Evolutionary conservation across 2,888 invertebrate genomes (phyloP), one percentile per base, ranked within the genome.

Genomic region (Leptarthrus brevirostris): DNA sequence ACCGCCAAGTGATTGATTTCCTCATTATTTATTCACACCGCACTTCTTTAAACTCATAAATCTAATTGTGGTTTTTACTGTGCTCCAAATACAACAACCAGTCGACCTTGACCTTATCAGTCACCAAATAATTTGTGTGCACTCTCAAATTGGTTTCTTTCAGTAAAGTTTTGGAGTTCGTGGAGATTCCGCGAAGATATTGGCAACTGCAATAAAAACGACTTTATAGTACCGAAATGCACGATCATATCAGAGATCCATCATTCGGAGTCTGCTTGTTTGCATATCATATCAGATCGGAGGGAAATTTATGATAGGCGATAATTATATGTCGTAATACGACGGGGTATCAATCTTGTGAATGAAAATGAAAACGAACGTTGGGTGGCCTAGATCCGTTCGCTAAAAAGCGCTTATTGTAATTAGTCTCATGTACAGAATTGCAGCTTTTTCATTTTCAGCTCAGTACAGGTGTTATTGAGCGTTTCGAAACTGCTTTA

Each of bases 251-350:
- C n/a, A 12, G 12, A 40, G n/a, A 40, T 40, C n/a, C 12, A 40
- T 12, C 10, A 12, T n/a, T 40, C 40, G 12, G 40, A 20, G 14
- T n/a, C 44, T 64, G 22, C 40, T 20, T 64, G 8, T 64, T 64
- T 64, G 44, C 44, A 47, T 64, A 61, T 61, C 36, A 12, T 34
- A 20, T 36, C 26, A 8, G 64, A 64, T 64, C 44, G 16, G 8
- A 14, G 64, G n/a, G 24, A 64, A 64, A 64, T 64, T 64, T 64
- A 64, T 44, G 22, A 22, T 64, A 64, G 64, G 64, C 36, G 64
- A 64, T 64, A 44, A 64, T 64, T 64, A 64, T 44, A 26, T 44
- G 24, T 12, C 47, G 64, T n/a, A 64, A 64, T 44, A 20, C 40
- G 26, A 3, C n/a, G 12, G 40, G 36, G 47, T 64, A 24, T 64